Evolutionary conservation across 2,797 vertebrate species (phyloP).

Genomic region (Pantherophis vulpinus): DNA sequence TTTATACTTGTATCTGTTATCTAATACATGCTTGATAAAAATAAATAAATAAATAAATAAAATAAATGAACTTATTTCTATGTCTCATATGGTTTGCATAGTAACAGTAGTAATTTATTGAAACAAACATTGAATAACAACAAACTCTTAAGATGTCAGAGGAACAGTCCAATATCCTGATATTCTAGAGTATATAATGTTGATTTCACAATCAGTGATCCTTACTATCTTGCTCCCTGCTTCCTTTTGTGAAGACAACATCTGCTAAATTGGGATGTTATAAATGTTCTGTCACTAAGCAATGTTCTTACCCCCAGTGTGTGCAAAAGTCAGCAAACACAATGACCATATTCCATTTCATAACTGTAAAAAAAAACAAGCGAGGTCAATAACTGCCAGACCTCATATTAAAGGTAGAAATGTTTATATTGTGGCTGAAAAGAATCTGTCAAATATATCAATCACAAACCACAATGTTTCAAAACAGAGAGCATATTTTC

Average conservation of each 20-base stretch:
- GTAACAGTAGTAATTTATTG: background rate
- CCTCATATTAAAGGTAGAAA: background rate
- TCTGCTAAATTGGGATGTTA: background rate
- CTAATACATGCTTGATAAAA: no score
- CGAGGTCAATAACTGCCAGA: background rate
- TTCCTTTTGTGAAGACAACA: background rate
- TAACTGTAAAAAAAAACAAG: background rate
- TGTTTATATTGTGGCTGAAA: constrained; percentile 15
- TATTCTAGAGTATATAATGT: background rate
- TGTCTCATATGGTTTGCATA: background rate
- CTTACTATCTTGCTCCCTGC: background rate
- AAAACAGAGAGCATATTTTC: background rate
- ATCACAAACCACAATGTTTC: background rate
- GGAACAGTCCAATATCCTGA: background rate
- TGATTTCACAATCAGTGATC: background rate
- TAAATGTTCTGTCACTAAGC: background rate
- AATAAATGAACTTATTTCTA: background rate
- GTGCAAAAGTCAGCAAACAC: background rate
- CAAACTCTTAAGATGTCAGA: background rate
- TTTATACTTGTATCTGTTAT: no score
- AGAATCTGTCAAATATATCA: background rate
- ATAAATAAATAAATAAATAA: no score
- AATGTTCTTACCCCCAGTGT: background rate
- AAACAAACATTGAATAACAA: background rate
- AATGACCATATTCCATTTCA: background rate